Evolutionary conservation across 2,888 invertebrate species (phyloP), one percentile per base, ranked within the genome.

Genomic region (Baccha elongata): DNA sequence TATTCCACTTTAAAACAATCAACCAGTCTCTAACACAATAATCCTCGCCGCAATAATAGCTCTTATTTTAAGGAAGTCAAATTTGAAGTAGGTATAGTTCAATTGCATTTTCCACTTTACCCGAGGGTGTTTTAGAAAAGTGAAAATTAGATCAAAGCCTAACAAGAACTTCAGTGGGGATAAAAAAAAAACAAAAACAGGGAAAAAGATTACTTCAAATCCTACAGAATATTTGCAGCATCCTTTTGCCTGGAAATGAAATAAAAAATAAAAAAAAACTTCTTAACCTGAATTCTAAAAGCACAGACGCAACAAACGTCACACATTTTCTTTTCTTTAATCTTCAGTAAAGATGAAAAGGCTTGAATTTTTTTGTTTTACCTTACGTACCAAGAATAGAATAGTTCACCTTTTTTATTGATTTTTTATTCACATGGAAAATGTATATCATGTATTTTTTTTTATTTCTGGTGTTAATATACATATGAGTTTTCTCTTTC

Each of bases 141-240:
- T 1, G 17, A 52, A 76, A 78, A 72, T 58, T 37, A 78, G 58
- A 78, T 78, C 78, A 78, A 71, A 67, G 60, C 3, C 10, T n/a
- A 64, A 76, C 37, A 76, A 64, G 46, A 50, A 50, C 46, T 71
- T 71, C 64, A 64, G 13, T 58, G 21, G 55, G 35, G 21, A 50
- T 42, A 15, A 40, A 50, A 48, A 35, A 48, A 48, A 53, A 52
- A 26, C 2, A 50, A 48, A 21, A 60, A 23, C 23, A n/a, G 35
- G 40, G 26, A 60, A 60, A 40, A 52, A 32, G 35, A 68, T 75
- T 71, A 42, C 58, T 37, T 37, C 19, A 46, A 2, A 62, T 52
- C 52, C 76, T 44, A 26, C 52, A 53, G 68, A 8, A 8, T 11
- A 35, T 11, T 35, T 42, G 13, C 7, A 6, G 0, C 19, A 21